phyloP scores from a whole-genome alignment of 2,888 invertebrate genomes.

The Eledona agricola region DNA sequence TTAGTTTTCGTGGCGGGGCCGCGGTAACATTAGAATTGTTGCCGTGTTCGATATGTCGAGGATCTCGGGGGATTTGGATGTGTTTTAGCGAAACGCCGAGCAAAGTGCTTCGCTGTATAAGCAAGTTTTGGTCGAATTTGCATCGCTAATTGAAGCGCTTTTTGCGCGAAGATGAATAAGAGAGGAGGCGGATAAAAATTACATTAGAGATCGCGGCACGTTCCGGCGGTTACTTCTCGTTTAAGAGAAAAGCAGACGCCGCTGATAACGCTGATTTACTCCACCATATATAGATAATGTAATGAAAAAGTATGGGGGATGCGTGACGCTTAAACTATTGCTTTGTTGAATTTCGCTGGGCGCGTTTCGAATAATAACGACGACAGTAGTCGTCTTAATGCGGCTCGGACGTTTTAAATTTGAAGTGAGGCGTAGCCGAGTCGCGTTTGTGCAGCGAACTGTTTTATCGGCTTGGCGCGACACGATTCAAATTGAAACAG shows the following conservation, averaged over 20 bases:
- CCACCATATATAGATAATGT: slow-evolving; percentile 62
- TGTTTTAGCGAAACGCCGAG: slow-evolving; percentile 39
- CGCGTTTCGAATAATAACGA: slow-evolving; percentile 31
- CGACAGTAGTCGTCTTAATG: slow-evolving; percentile 36
- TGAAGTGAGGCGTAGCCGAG: too few relatives aligned
- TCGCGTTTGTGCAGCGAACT: too few relatives aligned
- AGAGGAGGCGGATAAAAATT: slow-evolving; percentile 52
- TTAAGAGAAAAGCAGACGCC: slow-evolving; percentile 48
- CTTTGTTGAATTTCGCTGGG: slow-evolving; percentile 38
- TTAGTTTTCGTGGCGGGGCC: slow-evolving; percentile 68
- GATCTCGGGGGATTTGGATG: slow-evolving; percentile 41
- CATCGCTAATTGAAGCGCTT: slow-evolving; percentile 20
- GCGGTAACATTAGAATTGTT: slow-evolving; percentile 56
- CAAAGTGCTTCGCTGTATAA: slow-evolving; percentile 26
- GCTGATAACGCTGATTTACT: slow-evolving; percentile 63
- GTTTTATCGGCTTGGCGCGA: too few relatives aligned
- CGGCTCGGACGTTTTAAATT: slow-evolving; percentile 21
- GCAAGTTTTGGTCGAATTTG: slow-evolving; percentile 14
- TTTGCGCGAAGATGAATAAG: slow-evolving; percentile 24
- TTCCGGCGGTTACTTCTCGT: slow-evolving; percentile 62
- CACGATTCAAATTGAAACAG: too few relatives aligned
- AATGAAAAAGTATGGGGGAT: slow-evolving; percentile 61
- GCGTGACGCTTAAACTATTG: slow-evolving; percentile 55
- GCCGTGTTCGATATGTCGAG: slow-evolving; percentile 55
- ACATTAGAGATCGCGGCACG: slow-evolving; percentile 61